phyloP scores from a whole-genome alignment of 35 echinoderm and acorn worm species.

The Apostichopus japonicus region DNA sequence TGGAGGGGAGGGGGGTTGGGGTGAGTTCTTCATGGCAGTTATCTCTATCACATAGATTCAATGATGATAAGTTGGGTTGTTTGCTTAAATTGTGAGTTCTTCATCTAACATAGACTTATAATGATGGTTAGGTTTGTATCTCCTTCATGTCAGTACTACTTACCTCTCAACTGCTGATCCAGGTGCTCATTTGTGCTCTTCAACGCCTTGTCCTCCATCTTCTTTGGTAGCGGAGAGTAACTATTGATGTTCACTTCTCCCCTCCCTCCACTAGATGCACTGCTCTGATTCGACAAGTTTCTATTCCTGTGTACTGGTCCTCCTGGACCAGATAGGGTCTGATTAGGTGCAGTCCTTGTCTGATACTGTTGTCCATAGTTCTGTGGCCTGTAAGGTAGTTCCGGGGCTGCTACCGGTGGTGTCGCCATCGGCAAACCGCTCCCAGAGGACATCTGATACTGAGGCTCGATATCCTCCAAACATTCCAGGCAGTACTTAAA shows the following conservation, averaged over 20 bases:
- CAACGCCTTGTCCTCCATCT: background rate
- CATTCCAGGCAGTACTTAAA: background rate
- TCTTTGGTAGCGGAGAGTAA: background rate
- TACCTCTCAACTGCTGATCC: background rate
- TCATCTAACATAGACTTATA: too few species aligned
- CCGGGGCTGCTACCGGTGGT: background rate
- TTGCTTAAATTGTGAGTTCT: too few species aligned
- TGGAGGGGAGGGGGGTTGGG: too few species aligned
- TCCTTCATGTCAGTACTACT: background rate
- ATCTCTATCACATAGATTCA: too few species aligned
- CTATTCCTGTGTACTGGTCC: background rate
- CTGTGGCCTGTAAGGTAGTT: background rate
- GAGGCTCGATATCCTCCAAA: background rate
- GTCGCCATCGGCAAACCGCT: background rate
- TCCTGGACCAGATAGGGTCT: background rate
- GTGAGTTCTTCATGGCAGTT: too few species aligned
- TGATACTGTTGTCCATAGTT: too few species aligned
- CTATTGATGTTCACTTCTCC: background rate
- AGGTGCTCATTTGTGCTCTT: background rate
- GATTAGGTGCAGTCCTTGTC: background rate
- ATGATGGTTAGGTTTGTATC: too few species aligned
- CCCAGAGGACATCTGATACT: background rate
- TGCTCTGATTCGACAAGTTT: background rate
- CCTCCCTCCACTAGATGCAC: background rate
- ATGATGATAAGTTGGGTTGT: too few species aligned